These are phyloP conservation scores for Choloepus didactylus DNA, from an alignment of 2,797 vertebrate species.

Conservation along the genomic window DNA sequence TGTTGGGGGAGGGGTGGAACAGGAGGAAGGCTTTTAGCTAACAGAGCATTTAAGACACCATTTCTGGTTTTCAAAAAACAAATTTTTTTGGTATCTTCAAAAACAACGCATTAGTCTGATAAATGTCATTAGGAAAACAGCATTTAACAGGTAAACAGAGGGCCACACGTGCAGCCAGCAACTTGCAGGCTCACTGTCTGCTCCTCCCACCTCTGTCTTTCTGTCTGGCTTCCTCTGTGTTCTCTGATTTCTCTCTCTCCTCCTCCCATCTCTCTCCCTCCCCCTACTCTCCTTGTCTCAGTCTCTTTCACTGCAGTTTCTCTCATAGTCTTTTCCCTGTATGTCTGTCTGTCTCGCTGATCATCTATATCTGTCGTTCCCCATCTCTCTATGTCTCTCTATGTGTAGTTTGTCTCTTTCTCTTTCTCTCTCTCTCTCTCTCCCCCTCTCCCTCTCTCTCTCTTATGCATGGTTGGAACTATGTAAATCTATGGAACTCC, in stretches of 20 bases:
- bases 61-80: background rate
- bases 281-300: background rate
- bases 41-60: background rate
- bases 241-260: too few species aligned
- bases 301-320: background rate
- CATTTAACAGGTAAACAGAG: background rate
- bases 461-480: background rate
- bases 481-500: background rate
- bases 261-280: too few species aligned
- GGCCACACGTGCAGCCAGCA: too few species aligned
- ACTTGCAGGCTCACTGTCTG: too few species aligned
- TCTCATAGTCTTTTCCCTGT: background rate
- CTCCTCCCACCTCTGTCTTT: background rate
- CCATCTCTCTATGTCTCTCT: background rate
- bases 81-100: background rate
- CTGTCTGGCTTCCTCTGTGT: background rate
- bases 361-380: background rate
- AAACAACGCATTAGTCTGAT: background rate
- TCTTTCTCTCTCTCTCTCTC: background rate
- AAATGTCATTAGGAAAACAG: background rate
- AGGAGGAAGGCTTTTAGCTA: background rate
- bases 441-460: background rate
- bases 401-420: background rate
- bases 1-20: too few species aligned
- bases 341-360: background rate